Percentiles rank a stretch among this genome's conserved stretches.
Evolutionary conservation across 2,797 vertebrate genomes (phyloP).

Genomic region (Menidia menidia): DNA sequence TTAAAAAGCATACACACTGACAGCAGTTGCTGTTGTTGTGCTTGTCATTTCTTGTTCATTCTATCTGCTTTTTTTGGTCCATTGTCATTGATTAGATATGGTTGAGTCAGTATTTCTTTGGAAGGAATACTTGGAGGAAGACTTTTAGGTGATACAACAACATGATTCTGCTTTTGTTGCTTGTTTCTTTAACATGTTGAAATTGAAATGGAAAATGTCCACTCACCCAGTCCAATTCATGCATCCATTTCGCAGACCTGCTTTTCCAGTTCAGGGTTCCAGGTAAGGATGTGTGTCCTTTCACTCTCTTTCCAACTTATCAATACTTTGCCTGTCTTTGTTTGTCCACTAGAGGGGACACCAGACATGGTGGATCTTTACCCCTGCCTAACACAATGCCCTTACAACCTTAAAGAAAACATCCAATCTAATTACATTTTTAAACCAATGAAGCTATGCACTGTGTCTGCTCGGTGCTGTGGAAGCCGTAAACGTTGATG

Average conservation of each 20-base stretch:
- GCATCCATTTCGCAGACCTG: constrained; percentile 10
- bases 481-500: constrained; percentile 24
- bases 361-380: constrained; percentile 52
- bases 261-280: too few species aligned
- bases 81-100: constrained; percentile 9
- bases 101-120: background rate
- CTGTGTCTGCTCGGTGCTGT: constrained; percentile 1
- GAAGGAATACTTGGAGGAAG: too few species aligned
- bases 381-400: constrained; percentile 29
- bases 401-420: background rate
- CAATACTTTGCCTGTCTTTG: background rate
- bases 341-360: constrained; percentile 67
- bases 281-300: background rate
- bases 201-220: background rate
- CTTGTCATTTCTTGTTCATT: background rate
- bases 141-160: constrained; percentile 11
- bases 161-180: constrained; percentile 42
- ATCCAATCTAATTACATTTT: background rate
- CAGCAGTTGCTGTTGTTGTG: constrained; percentile 9
- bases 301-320: constrained; percentile 1
- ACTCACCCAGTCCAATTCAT: background rate
- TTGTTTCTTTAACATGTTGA: background rate
- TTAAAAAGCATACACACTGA: constrained; percentile 27
- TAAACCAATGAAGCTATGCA: constrained; percentile 8
- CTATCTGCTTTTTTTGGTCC: constrained; percentile 3